These are phyloP conservation scores for Petromus typicus DNA, from an alignment of 2,113 vertebrate genomes.

Conservation along the genomic window DNA sequence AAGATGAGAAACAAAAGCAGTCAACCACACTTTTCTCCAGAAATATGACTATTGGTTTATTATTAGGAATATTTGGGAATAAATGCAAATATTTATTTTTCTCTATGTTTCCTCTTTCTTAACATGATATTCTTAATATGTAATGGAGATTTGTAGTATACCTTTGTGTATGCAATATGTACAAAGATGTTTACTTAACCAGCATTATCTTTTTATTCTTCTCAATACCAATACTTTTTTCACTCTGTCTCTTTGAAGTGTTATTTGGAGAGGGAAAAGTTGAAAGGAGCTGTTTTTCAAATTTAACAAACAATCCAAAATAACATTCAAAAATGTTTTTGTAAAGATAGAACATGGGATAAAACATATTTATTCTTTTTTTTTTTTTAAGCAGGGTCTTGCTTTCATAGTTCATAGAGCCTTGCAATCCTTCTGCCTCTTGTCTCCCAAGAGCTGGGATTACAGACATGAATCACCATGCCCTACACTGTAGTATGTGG, in stretches of 20 bases:
- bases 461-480: too few relatives aligned
- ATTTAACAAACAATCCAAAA: background rate
- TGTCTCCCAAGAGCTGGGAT: too few relatives aligned
- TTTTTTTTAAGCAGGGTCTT: too few relatives aligned
- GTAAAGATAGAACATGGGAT: background rate
- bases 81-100: background rate
- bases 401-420: too few relatives aligned
- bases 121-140: background rate
- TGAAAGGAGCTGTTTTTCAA: background rate
- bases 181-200: background rate
- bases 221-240: background rate
- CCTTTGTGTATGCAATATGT: background rate
- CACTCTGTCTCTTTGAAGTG: background rate
- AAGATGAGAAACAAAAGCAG: background rate
- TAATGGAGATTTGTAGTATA: background rate
- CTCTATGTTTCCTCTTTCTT: too few relatives aligned
- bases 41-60: background rate
- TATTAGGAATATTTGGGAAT: background rate
- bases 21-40: background rate
- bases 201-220: background rate
- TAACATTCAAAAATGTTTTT: background rate
- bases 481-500: too few relatives aligned
- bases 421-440: too few relatives aligned
- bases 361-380: background rate
- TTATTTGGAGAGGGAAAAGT: constrained; percentile 30